Evolutionary conservation across 2,797 vertebrate species (phyloP).

Genomic region (Poecilia picta): DNA sequence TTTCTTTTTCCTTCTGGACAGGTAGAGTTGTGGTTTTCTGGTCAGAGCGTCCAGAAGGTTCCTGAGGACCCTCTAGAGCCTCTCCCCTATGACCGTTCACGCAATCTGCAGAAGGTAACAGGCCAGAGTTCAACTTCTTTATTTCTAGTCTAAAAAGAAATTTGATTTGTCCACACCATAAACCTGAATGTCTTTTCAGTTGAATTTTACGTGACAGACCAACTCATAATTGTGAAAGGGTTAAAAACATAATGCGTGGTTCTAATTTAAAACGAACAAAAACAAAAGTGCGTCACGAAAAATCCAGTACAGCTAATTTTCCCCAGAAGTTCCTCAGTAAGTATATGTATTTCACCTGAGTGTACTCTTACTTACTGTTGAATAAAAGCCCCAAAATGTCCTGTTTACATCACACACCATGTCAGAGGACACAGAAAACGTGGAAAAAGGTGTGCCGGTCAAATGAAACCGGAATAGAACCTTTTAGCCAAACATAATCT

Average conservation of each 20-base stretch:
- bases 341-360: not conserved
- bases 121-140: not conserved
- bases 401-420: not conserved
- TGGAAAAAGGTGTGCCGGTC: not conserved
- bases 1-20: slow-evolving; percentile 47
- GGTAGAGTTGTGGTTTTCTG: slow-evolving; percentile 89
- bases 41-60: slow-evolving; percentile 62
- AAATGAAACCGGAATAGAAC: not conserved
- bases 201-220: not conserved
- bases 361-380: not conserved
- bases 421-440: not conserved
- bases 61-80: slow-evolving; percentile 78
- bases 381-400: not conserved
- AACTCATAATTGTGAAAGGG: not conserved
- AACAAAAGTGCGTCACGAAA: not conserved
- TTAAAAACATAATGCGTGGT: not conserved
- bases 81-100: slow-evolving; percentile 77
- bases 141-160: not conserved
- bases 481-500: not conserved
- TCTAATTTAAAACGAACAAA: not conserved
- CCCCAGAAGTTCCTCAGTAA: not conserved
- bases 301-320: not conserved
- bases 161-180: not conserved
- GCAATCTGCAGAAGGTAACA: slow-evolving; percentile 84
- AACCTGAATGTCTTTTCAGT: not conserved